These are phyloP conservation scores for Microtus pennsylvanicus DNA, from an alignment of 2,113 vertebrate genomes.

Conservation along the genomic window DNA sequence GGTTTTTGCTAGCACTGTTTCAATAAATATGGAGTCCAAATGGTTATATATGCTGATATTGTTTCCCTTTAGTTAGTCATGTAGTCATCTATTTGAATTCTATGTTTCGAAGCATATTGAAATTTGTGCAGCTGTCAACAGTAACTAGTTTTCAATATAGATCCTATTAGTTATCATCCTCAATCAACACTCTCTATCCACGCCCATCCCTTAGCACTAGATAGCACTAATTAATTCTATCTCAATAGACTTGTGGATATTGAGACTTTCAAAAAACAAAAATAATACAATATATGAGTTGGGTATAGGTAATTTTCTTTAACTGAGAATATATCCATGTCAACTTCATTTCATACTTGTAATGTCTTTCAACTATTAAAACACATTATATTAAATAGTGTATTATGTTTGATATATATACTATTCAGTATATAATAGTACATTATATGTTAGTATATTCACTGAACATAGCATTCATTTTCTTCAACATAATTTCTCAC, in stretches of 20 bases:
- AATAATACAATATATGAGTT: not conserved
- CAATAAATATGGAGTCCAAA: not conserved
- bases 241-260: not conserved
- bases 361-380: not conserved
- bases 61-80: not conserved
- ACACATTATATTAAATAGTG: not conserved
- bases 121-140: not conserved
- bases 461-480: not conserved
- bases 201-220: not conserved
- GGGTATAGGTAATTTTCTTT: not conserved
- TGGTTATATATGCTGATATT: not conserved
- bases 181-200: not conserved
- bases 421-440: not conserved
- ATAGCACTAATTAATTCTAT: not conserved
- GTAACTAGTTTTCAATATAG: not conserved
- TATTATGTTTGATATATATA: not conserved
- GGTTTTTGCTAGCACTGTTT: not conserved
- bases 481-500: not conserved
- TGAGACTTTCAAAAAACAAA: not conserved
- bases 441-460: not conserved
- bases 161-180: too few species aligned
- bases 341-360: not conserved
- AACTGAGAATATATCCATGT: constrained; percentile 7
- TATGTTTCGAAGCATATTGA: not conserved
- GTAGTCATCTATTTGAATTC: not conserved